A percentile compares a stretch with the other conserved stretches of the same genome.
Evolutionary conservation across 2,888 invertebrate species (phyloP).

Genomic region (Hermaeophaga mercurialis): DNA sequence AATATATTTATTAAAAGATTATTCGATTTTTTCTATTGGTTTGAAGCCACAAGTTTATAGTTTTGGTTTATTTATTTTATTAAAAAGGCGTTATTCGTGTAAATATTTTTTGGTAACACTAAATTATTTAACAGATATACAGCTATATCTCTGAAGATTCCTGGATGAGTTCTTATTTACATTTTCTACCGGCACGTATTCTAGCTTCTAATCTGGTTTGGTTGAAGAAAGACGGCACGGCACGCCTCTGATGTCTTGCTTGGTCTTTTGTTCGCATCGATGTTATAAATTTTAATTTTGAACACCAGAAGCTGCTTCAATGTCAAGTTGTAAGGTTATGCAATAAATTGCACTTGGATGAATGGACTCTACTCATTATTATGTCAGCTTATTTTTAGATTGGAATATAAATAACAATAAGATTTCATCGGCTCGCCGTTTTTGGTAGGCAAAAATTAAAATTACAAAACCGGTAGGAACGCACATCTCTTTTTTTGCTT

Average conservation of each 20-base stretch:
- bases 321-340: conserved; percentile 27
- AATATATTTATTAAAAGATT: too few species aligned
- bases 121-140: too few species aligned
- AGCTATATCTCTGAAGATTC: too few species aligned
- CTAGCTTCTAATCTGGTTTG: not conserved
- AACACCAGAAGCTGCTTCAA: conserved; percentile 26
- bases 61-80: too few species aligned
- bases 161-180: too few species aligned
- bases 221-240: not conserved
- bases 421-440: conserved; percentile 16
- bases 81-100: too few species aligned
- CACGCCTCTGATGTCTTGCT: conserved; percentile 14
- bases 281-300: conserved; percentile 27
- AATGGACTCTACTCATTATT: conserved; percentile 25
- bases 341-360: conserved; percentile 27
- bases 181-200: not conserved
- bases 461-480: not conserved
- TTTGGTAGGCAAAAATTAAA: conserved; percentile 11
- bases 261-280: conserved; percentile 19
- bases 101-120: too few species aligned
- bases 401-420: conserved; percentile 24
- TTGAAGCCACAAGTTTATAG: too few species aligned
- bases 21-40: too few species aligned
- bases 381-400: conserved; percentile 29
- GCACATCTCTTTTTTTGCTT: not conserved